phyloP scores from a whole-genome alignment of 2,113 vertebrate genomes.

The Chaetops frenatus region DNA sequence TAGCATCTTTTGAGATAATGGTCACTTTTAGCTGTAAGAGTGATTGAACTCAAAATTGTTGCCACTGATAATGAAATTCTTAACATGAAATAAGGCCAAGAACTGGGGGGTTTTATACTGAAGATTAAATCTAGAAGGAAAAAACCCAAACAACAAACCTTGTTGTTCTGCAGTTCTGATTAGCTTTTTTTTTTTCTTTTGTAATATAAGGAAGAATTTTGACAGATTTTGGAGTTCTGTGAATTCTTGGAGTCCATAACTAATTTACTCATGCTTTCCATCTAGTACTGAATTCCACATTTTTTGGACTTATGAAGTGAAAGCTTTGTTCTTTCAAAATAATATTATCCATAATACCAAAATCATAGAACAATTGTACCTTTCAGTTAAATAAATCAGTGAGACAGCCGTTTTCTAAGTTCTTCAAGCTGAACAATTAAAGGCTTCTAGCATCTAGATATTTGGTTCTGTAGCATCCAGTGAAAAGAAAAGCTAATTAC shows the following conservation, averaged over 20 bases:
- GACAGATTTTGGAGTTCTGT: not conserved
- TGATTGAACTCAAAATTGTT: not conserved
- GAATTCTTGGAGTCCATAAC: not conserved
- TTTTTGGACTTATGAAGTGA: not conserved
- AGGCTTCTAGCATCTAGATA: not conserved
- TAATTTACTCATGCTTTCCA: not conserved
- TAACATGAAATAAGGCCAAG: not conserved
- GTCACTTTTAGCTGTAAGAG: not conserved
- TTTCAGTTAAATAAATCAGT: not conserved
- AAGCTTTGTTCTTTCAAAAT: not conserved
- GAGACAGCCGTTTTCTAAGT: not conserved
- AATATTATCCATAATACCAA: not conserved
- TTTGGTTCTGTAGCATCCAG: not conserved
- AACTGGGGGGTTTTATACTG: rapidly evolving
- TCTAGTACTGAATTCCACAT: not conserved
- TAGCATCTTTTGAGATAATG: not conserved
- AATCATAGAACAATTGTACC: not conserved
- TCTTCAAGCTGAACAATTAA: not conserved
- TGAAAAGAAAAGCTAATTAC: not conserved
- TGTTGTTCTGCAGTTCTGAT: not conserved
- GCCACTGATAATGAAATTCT: not conserved
- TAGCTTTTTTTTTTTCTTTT: not conserved
- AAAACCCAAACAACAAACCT: not conserved
- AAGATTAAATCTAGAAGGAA: not conserved
- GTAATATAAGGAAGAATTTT: not conserved